Conservation (phyloP, 2,797 vertebrate genomes). For the Pangasius mekongensis region DNA sequence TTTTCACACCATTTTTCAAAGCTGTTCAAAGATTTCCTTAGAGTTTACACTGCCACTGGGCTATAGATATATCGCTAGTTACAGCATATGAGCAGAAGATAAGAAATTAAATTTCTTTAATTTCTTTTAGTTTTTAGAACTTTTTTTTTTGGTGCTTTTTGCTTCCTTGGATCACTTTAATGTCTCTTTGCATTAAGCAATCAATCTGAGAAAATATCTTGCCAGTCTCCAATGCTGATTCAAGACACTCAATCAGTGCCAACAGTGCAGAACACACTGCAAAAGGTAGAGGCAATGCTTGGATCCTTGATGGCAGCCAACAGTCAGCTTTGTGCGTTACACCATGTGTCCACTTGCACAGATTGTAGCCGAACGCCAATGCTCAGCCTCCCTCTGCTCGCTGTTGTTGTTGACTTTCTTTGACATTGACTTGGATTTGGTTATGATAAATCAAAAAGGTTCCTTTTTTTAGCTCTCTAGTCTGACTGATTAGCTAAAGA, state of each 20-base stretch:
- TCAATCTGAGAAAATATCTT: background rate
- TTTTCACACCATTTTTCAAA: background rate
- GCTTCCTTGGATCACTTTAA: background rate
- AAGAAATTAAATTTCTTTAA: too few species aligned
- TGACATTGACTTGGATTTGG: background rate
- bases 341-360: conserved; percentile 20
- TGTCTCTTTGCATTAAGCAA: background rate
- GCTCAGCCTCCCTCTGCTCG: background rate
- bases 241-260: background rate
- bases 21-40: background rate
- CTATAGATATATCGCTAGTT: background rate
- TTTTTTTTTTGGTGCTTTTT: too few species aligned
- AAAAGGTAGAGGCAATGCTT: background rate
- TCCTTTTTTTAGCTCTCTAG: background rate
- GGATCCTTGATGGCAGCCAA: background rate
- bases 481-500: background rate
- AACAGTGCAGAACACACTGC: background rate
- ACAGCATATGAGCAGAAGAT: background rate
- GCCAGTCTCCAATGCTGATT: background rate
- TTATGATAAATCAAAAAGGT: background rate
- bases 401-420: background rate
- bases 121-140: background rate
- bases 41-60: background rate
- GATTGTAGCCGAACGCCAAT: background rate
- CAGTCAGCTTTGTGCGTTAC: conserved; percentile 5